Conservation (phyloP, 2,888 invertebrate genomes). For the Parascotia fuliginaria region DNA sequence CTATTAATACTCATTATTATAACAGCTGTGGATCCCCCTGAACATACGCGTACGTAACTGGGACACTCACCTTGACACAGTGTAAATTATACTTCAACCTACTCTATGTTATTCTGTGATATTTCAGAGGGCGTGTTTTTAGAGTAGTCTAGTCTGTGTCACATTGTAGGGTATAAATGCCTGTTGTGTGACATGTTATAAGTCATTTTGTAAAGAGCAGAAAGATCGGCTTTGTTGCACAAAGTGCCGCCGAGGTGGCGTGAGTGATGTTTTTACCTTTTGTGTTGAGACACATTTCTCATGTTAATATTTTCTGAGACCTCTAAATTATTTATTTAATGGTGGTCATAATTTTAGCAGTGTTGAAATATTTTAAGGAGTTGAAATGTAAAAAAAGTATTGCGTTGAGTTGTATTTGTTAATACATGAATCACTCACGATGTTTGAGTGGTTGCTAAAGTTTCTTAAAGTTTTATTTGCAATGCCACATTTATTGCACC, state of each 20-base stretch:
- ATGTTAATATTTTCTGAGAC: slow-evolving; percentile 53
- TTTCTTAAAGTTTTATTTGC: background rate
- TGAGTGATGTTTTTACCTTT: slow-evolving; percentile 56
- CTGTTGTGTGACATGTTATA: slow-evolving; percentile 44
- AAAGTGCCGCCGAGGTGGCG: slow-evolving; percentile 58
- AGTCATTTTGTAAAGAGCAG: slow-evolving; percentile 53
- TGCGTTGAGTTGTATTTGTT: slow-evolving; percentile 8
- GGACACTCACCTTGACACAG: slow-evolving; percentile 40
- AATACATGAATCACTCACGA: background rate
- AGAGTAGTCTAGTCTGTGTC: slow-evolving; percentile 34
- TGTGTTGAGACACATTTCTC: slow-evolving; percentile 50
- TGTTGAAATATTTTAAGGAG: slow-evolving; percentile 36
- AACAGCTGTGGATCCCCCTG: slow-evolving; percentile 52
- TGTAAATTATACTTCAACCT: slow-evolving; percentile 12
- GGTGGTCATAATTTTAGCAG: slow-evolving; percentile 44
- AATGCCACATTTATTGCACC: no score
- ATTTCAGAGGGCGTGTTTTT: background rate
- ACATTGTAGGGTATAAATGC: slow-evolving; percentile 35
- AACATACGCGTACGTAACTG: slow-evolving; percentile 34
- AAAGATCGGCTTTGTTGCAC: slow-evolving; percentile 58
- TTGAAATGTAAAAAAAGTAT: slow-evolving; percentile 24
- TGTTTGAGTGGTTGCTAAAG: background rate
- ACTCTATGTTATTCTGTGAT: slow-evolving; percentile 15
- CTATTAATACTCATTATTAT: slow-evolving; percentile 67
- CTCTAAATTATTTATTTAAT: slow-evolving; percentile 57